Percentiles rank a stretch among this genome's conserved stretches.
Evolutionary conservation across 2,113 vertebrate species (phyloP).

Genomic region (Pantherophis guttatus): DNA sequence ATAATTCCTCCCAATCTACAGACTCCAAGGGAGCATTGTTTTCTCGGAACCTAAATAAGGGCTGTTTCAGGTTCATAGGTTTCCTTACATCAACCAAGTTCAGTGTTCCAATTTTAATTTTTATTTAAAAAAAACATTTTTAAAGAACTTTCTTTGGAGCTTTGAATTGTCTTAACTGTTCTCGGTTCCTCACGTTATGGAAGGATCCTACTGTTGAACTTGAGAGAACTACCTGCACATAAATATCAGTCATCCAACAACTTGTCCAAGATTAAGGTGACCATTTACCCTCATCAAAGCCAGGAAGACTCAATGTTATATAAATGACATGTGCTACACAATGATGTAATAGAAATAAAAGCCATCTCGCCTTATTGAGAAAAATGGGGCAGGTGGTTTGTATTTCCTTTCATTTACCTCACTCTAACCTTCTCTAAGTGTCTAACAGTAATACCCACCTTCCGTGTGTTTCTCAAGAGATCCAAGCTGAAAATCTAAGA

Average conservation of each 20-base stretch:
- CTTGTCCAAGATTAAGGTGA: background rate
- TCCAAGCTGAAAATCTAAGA: background rate
- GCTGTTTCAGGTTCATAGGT: background rate
- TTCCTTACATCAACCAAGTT: background rate
- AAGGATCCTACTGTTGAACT: background rate
- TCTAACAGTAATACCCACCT: background rate
- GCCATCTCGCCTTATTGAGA: background rate
- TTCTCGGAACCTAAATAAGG: background rate
- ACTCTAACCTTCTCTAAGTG: background rate
- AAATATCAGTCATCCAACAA: background rate
- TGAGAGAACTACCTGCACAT: background rate
- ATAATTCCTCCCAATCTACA: background rate
- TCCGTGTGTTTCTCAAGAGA: background rate
- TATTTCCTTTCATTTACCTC: background rate
- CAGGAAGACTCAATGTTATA: background rate
- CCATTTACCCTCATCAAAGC: background rate
- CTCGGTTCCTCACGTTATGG: background rate
- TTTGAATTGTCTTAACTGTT: background rate
- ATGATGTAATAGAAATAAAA: background rate
- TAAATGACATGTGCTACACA: background rate
- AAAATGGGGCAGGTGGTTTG: background rate
- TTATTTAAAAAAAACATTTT: background rate
- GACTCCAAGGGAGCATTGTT: background rate
- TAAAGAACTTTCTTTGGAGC: background rate
- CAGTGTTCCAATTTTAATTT: background rate